phyloP scores from a whole-genome alignment of 2,888 invertebrate genomes.

The Lasioglossum pauxillum region DNA sequence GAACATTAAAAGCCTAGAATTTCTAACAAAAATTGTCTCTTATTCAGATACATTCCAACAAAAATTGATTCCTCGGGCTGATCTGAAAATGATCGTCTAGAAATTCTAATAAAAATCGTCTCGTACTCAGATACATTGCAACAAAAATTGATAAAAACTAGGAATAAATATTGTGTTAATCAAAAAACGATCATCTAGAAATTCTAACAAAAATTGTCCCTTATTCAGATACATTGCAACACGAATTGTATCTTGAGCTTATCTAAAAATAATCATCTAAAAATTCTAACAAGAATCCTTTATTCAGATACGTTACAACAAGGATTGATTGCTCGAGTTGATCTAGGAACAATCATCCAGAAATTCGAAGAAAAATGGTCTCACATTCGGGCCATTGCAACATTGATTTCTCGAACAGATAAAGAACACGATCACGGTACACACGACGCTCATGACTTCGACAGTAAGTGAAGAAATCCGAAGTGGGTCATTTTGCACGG shows the following conservation, averaged over 20 bases:
- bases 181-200: too few species aligned
- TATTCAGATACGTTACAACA: too few species aligned
- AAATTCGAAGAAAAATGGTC: background rate
- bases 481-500: background rate
- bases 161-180: too few species aligned
- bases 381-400: background rate
- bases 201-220: too few species aligned
- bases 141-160: too few species aligned
- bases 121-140: too few species aligned
- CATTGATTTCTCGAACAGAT: background rate
- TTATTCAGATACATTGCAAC: too few species aligned
- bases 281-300: background rate
- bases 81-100: too few species aligned
- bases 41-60: background rate
- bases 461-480: background rate
- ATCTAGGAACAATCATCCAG: background rate
- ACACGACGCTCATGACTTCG: background rate
- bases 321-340: too few species aligned
- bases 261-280: background rate
- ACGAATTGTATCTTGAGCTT: too few species aligned
- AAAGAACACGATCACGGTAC: background rate
- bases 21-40: background rate
- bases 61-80: too few species aligned
- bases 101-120: too few species aligned
- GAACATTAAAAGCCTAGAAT: background rate